Conservation (phyloP, 2,888 invertebrate species). For the Athrips mouffetella region DNA sequence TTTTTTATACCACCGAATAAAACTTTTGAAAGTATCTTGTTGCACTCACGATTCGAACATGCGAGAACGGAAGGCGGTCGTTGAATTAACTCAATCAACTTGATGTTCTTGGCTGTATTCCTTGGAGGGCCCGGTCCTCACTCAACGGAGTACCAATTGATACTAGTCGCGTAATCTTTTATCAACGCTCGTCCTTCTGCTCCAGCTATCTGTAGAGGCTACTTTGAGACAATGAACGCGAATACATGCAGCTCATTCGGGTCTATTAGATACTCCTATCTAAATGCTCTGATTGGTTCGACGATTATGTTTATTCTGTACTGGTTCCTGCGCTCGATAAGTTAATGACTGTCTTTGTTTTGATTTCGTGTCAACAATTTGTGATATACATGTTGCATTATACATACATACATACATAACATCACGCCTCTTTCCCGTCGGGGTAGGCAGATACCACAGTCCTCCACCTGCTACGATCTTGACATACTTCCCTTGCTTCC, state of each 20-base stretch:
- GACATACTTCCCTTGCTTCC: too few relatives aligned
- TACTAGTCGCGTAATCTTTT: slow-evolving; percentile 70
- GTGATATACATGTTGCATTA: slow-evolving; percentile 10
- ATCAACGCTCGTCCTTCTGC: slow-evolving; percentile 54
- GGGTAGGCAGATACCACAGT: too few relatives aligned
- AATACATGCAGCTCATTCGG: slow-evolving; percentile 48
- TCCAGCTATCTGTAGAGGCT: slow-evolving; percentile 32
- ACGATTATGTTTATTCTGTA: slow-evolving; percentile 56
- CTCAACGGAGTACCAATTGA: slow-evolving; percentile 54
- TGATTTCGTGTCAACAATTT: slow-evolving; percentile 29
- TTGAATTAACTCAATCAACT: slow-evolving; percentile 68
- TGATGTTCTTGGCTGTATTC: slow-evolving; percentile 30
- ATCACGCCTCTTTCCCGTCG: too few relatives aligned
- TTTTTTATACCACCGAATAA: neutral
- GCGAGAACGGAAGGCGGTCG: slow-evolving; percentile 51
- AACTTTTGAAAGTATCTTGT: neutral
- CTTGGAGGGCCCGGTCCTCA: slow-evolving; percentile 26
- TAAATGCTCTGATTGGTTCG: slow-evolving; percentile 58
- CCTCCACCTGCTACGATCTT: too few relatives aligned
- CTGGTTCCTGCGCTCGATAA: slow-evolving; percentile 43
- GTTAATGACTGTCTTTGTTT: slow-evolving; percentile 53
- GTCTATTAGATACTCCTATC: slow-evolving; percentile 49
- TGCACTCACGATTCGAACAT: neutral
- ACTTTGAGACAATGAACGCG: slow-evolving; percentile 52
- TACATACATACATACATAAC: too few relatives aligned